Conservation (phyloP, 1,140 invertebrate genomes). For the Diorhabda sublineata region DNA sequence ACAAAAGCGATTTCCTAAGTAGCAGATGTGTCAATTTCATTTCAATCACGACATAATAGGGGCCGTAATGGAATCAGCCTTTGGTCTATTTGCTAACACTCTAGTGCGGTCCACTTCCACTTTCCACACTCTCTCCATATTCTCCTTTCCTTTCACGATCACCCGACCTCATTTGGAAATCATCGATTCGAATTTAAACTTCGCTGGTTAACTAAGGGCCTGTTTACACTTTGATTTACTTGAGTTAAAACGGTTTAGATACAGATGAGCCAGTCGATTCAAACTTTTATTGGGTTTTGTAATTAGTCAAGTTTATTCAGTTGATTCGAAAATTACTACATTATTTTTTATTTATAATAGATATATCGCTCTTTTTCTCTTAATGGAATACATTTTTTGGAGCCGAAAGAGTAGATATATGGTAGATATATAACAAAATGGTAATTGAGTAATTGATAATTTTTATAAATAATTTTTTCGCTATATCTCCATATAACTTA, state of each 20-base stretch:
- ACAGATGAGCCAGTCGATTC: neutral
- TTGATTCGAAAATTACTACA: too few relatives aligned
- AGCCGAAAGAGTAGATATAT: too few relatives aligned
- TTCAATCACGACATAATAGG: slow-evolving; percentile 48
- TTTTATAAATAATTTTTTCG: too few relatives aligned
- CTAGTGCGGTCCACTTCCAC: slow-evolving; percentile 21
- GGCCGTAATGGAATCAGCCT: slow-evolving; percentile 47
- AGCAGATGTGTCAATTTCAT: slow-evolving; percentile 50
- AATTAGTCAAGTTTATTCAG: neutral
- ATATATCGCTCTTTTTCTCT: too few relatives aligned
- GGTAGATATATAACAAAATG: too few relatives aligned
- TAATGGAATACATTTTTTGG: too few relatives aligned
- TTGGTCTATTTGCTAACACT: slow-evolving; percentile 49
- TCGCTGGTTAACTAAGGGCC: neutral
- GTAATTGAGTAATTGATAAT: too few relatives aligned
- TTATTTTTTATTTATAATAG: too few relatives aligned
- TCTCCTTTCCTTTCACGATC: slow-evolving; percentile 13
- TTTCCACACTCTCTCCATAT: neutral
- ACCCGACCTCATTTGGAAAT: slow-evolving; percentile 17
- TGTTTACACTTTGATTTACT: slow-evolving; percentile 2
- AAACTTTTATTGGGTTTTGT: neutral
- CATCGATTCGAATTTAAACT: neutral
- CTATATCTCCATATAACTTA: too few relatives aligned
- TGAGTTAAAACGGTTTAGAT: neutral
- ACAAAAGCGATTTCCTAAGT: slow-evolving; percentile 33